Evolutionary conservation across 2,113 vertebrate species (phyloP).

Genomic region (Salvelinus namaycush): DNA sequence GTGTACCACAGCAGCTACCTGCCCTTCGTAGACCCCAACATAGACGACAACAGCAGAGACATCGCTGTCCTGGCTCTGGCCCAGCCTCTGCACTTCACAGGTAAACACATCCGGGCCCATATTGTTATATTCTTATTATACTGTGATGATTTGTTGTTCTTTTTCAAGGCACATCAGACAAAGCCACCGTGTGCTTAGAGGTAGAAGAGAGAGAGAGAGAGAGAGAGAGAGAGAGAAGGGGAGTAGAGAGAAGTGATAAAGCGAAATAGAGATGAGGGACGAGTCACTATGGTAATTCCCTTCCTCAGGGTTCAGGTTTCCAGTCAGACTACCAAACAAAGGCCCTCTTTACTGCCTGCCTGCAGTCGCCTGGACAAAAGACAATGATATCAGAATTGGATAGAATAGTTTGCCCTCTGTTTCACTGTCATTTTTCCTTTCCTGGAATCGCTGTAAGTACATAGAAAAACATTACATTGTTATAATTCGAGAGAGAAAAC

Average conservation of each 20-base stretch:
- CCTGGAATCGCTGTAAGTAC: no score
- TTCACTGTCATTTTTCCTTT: no score
- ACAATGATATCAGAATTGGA: conserved; percentile 15
- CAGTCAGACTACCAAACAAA: conserved; percentile 18
- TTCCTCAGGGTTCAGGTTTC: conserved; percentile 29
- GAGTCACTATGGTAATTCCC: neutral
- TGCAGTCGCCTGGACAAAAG: neutral
- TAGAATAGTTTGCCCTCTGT: neutral
- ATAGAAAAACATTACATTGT: no score
- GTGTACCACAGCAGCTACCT: conserved; percentile 87
- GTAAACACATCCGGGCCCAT: conserved; percentile 54
- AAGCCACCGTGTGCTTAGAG: no score
- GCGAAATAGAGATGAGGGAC: neutral
- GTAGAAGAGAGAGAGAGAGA: neutral
- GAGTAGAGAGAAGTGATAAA: neutral
- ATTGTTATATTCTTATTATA: no score
- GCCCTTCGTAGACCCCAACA: conserved; percentile 84
- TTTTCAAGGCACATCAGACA: no score
- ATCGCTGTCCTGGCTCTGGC: conserved; percentile 84
- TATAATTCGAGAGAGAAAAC: no score
- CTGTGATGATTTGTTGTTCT: no score
- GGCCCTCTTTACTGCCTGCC: conserved; percentile 6
- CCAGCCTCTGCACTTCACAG: conserved; percentile 79
- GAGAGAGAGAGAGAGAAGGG: neutral
- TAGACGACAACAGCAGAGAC: conserved; percentile 89